Base-by-base conservation (phyloP, 2,888 invertebrate species). In the Globia sparganii region DNA sequence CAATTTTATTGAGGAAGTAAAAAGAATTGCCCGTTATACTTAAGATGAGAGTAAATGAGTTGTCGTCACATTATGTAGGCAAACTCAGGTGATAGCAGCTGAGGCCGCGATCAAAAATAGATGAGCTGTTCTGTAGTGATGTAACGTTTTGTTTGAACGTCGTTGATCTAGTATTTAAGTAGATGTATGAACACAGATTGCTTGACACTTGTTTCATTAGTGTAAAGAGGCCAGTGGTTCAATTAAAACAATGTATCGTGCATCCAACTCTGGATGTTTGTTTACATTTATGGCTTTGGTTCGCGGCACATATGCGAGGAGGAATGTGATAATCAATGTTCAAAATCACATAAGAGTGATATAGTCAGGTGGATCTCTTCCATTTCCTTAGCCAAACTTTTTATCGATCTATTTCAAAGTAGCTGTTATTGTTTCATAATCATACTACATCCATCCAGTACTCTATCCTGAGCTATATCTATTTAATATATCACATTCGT, bases 91-190 rank as follows among this genome's bases (percentile, higher is more conserved):
- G 78, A 87, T 86, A 82, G 80, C 86, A 87, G 77, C 81, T 77
- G 83, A 84, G 81, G 83, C 87, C 78, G 77, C 40, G 77, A 83
- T 78, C 88, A 72, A 78, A 87, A 88, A 89, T 89, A 88, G 89
- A 84, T 66, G 67, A 82, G 86, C 83, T 65, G 64, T 78, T 72
- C 72, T 80, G 59, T 49, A 77, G 72, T 88, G 88, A 88, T 86
- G 88, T 88, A 88, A 88, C 78, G 72, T 69, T 86, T 81, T 82
- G 82, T 87, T 84, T 87, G 78, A 87, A 79, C 77, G 83, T 66
- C 53, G 76, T 69, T 87, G 81, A 83, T 87, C 80, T 80, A 83
- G 80, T 80, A 82, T 80, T 86, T 82, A 46, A 72, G 62, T 77
- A 72, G 79, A 72, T 84, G 73, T 71, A 84, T 86, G 67, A 79